Evolutionary conservation across 2,113 vertebrate species (phyloP), one percentile per base, ranked within the genome.

Genomic region (Corythornis vintsioides): DNA sequence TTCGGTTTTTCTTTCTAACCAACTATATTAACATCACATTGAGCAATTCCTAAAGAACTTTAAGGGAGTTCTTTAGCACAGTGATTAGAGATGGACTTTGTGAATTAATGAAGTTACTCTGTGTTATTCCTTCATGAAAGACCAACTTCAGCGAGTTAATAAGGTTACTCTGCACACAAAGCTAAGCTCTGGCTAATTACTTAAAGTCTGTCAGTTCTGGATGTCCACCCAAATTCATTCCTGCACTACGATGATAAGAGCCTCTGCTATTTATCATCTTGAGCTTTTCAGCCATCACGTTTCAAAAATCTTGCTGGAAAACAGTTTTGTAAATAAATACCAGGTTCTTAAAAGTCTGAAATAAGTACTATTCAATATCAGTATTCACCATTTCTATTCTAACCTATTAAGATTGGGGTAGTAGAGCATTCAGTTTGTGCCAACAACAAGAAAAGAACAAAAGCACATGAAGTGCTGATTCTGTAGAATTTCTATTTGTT

Each of bases 31-130:
- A 43, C 15, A 76, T 45, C 29, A 50, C 19, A 61, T 15, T 28
- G 24, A 43, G 33, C 13, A 67, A 42, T 79, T 92, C 74, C n/a
- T 75, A 24, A 64, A 87, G 48, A 33, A 73, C 22, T 83, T 88
- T 17, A 18, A 56, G 13, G 25, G 28, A 43, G 16, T 60, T 42
- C 55, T 91, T 72, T 25, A 57, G 35, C 81, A 75, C 31, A 47
- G 53, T 57, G 81, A 94, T 76, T 87, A 94, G 53, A 21, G n/a
- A 92, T 19, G 3, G 6, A 59, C 45, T 89, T 93, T 66, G 72
- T 73, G 67, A 83, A 79, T 85, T 95, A 93, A 89, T 48, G 64
- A 89, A 75, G 64, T 86, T 74, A 86, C 26, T 61, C 69, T 22
- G 55, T 79, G 55, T 88, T 78, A 73, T 47, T 88, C 22, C 35